Evolutionary conservation across 2,113 vertebrate genomes (phyloP), one percentile per base, ranked within the genome.

Genomic region (Crotophaga sulcirostris): DNA sequence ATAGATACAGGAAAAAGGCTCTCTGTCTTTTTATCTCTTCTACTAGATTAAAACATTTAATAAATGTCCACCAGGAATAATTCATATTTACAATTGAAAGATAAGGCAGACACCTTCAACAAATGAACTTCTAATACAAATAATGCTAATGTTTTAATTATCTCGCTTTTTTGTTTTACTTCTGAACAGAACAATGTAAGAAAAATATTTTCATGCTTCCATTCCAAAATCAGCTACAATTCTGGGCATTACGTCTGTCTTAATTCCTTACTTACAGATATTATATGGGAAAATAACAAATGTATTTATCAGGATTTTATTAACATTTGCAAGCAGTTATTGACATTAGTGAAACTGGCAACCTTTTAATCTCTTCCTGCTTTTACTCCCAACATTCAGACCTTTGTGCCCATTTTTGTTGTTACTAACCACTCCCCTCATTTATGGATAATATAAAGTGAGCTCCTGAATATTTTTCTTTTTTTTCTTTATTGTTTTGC

Each of bases 61-160:
- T 96, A 94, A 89, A 93, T 91, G 66, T 84, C 87, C 81, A 94
- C 80, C 66, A 84, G 86, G 95, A 96, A 94, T 95, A 95, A 94
- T 96, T 94, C 87, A 49, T 95, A 88, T 74, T 96, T 96, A 89
- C 90, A 96, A 85, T 36, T 83, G 94, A 74, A 94, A 59, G 87
- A 47, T 90, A 86, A 70, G 64, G 87, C 19, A 76, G 58, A 36
- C 3, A 63, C 16, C 18, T 77, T 91, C 88, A 94, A 82, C 49
- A 95, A 97, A 96, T 94, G 88, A 94, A 87, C 84, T 73, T 96
- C 87, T 77, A 84, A 85, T 73, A 75, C 36, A 91, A 88, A 62
- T 79, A 79, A 89, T 96, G 89, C 16, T 68, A 87, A 20, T 63
- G 34, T 67, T 89, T 91, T 93, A 96, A 94, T 95, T 70, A 85